phyloP scores from a whole-genome alignment of 2,113 vertebrate species.

The Laticauda laticaudata region DNA sequence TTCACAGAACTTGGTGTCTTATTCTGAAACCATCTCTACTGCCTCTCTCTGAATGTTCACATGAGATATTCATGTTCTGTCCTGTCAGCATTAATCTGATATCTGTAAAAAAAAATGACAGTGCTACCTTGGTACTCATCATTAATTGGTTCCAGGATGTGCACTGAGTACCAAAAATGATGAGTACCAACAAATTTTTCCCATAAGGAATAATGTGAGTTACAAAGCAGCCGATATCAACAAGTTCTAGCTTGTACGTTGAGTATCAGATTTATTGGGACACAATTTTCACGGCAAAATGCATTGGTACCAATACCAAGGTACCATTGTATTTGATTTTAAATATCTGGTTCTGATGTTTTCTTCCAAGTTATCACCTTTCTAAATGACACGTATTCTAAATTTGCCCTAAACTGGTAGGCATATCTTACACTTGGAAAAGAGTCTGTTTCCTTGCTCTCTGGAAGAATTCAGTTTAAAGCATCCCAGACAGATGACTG shows the following conservation, averaged over 20 bases:
- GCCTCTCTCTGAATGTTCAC: not conserved
- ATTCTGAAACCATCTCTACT: not conserved
- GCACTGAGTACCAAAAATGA: not conserved
- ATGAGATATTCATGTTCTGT: not conserved
- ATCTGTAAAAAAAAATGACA: not conserved
- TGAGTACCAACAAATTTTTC: not conserved
- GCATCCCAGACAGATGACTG: not conserved
- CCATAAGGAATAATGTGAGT: not conserved
- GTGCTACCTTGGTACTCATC: not conserved
- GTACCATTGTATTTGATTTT: not conserved
- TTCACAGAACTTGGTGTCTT: not conserved
- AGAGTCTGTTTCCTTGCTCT: not conserved
- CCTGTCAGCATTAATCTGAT: not conserved
- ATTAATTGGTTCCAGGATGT: not conserved
- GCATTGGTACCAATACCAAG: not conserved
- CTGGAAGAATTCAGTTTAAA: not conserved
- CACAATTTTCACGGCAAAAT: not conserved
- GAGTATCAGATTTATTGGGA: not conserved
- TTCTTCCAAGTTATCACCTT: not conserved
- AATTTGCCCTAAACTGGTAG: not conserved
- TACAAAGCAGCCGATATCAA: not conserved
- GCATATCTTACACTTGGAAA: not conserved
- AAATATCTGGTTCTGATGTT: not conserved
- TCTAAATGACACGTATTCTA: not conserved
- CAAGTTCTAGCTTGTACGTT: not conserved